Base-by-base conservation (phyloP, 1,140 invertebrate species). In the Zaprionus gabonicus region DNA sequence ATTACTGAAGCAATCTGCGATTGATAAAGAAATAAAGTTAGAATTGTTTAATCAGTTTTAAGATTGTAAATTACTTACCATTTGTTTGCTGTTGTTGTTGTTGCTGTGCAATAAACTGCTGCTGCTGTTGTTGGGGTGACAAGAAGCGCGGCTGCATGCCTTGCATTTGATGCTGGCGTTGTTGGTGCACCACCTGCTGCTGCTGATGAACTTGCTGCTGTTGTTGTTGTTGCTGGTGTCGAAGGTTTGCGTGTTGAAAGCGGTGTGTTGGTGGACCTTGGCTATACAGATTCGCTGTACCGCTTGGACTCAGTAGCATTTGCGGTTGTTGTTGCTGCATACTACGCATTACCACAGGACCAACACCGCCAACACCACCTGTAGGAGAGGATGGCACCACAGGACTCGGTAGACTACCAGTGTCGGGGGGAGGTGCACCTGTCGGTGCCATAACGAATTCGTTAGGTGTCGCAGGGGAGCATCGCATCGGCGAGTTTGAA, bases 101-200 rank as follows among this genome's bases (percentile, higher is more conserved):
- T 34, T 34, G 31, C 31, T 34, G 83, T 27, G 56, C 36, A 38
- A 72, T 23, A 60, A 78, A 71, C 56, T 84, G 87, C 58, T 91
- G 88, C 55, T 88, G 71, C 25, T 59, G 71, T 25, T 59, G 71
- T 23, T 80, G 71, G 1, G 76, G 76, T 23, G 73, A 53, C 69
- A 91, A 80, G 57, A 90, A 90, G 1, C 86, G 70, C 15, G 78
- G 65, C 41, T 81, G 85, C 59, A 82, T 82, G 1, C 77, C 81
- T 34, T 88, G 88, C n/a, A 76, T 27, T 25, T 86, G 73, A 57
- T 81, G 87, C 51, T 86, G 87, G 6, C 78, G 77, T 17, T 85
- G 82, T n/a, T 81, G 64, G 59, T 81, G 86, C 57, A 59, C 57
- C 34, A 94, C 90, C 63, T 93, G 86, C 63, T 94, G 91, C 63